A percentile compares a stretch with the other conserved stretches of the same genome.
Evolutionary conservation across 2,888 invertebrate genomes (phyloP).

Genomic region (Lepidochrysops patricia): DNA sequence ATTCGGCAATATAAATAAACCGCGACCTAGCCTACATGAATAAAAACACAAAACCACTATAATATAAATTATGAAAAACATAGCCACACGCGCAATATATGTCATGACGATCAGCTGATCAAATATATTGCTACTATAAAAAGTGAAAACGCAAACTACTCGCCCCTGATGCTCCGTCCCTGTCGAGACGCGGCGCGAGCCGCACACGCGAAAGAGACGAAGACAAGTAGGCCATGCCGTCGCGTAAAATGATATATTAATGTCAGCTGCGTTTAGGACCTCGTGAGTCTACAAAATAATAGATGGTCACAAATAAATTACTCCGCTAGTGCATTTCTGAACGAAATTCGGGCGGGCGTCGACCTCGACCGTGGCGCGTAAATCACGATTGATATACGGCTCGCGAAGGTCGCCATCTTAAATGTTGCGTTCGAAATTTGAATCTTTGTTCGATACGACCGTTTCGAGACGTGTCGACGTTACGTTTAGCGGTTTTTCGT

Average conservation of each 20-base stretch:
- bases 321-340: slow-evolving; percentile 69
- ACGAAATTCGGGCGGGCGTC: slow-evolving; percentile 71
- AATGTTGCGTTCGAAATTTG: slow-evolving; percentile 65
- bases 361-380: slow-evolving; percentile 69
- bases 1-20: slow-evolving; percentile 62
- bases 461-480: slow-evolving; percentile 43
- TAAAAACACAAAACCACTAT: slow-evolving; percentile 53
- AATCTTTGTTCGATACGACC: slow-evolving; percentile 58
- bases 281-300: slow-evolving; percentile 74
- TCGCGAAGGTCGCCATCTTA: slow-evolving; percentile 72
- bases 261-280: slow-evolving; percentile 75
- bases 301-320: slow-evolving; percentile 75
- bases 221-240: slow-evolving; percentile 43
- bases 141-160: slow-evolving; percentile 72
- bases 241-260: slow-evolving; percentile 74
- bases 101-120: slow-evolving; percentile 74
- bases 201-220: slow-evolving; percentile 37
- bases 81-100: slow-evolving; percentile 60
- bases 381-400: slow-evolving; percentile 69
- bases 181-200: slow-evolving; percentile 29
- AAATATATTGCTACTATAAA: slow-evolving; percentile 75
- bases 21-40: slow-evolving; percentile 62
- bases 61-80: slow-evolving; percentile 72
- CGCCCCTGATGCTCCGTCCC: slow-evolving; percentile 45
- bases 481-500: slow-evolving; percentile 29